A percentile compares a stretch with the other conserved stretches of the same genome.
Conservation (phyloP, 37 sponge, comb jelly and placozoan species). For the Axinella damicornis region DNA sequence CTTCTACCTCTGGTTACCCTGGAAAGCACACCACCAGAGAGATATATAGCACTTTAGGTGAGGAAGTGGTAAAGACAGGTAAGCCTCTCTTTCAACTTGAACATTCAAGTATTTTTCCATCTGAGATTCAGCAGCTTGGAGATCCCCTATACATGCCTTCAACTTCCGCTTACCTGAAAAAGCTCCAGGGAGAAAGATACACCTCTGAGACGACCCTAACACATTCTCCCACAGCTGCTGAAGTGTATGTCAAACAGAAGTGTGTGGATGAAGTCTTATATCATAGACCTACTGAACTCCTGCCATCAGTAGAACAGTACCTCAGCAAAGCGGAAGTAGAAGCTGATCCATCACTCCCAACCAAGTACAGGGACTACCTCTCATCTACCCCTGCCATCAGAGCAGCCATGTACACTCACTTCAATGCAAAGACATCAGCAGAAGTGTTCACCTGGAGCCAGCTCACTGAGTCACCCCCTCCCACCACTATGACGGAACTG, state of each 20-base stretch:
- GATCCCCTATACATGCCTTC: too few relatives aligned
- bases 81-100: too few relatives aligned
- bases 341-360: background rate
- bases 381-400: background rate
- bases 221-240: constrained; percentile 12
- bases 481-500: constrained; percentile 6
- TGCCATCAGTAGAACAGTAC: background rate
- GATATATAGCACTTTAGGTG: too few relatives aligned
- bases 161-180: too few relatives aligned
- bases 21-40: too few relatives aligned
- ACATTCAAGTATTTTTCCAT: too few relatives aligned
- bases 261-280: too few relatives aligned
- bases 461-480: background rate
- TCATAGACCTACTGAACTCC: background rate
- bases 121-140: too few relatives aligned
- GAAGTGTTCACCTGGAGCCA: constrained; percentile 9
- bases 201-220: too few relatives aligned
- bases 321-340: background rate
- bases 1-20: too few relatives aligned
- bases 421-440: background rate
- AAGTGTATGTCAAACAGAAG: background rate
- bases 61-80: too few relatives aligned
- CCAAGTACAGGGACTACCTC: background rate
- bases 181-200: too few relatives aligned
- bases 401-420: constrained; percentile 19